Base-by-base conservation (phyloP, 2,797 vertebrate genomes). In the Menidia menidia region DNA sequence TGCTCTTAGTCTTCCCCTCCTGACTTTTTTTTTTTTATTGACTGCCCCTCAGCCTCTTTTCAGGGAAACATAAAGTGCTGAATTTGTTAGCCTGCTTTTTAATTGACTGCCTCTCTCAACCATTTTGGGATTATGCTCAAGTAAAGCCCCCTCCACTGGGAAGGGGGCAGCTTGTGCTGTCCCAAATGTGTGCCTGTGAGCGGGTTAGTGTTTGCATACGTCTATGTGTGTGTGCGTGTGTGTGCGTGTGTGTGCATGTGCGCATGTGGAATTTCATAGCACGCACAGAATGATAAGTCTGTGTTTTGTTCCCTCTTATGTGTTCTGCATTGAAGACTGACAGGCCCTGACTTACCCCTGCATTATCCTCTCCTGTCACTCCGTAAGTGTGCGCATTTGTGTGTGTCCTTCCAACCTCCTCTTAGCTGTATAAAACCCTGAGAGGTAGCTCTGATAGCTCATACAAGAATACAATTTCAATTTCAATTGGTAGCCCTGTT, bases 391-490 rank as follows among this genome's bases (percentile, higher is more conserved):
- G 76, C 54, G 52, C 6, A 39, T 58, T 71, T 69, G 72, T 64
- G 80, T 68, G 62, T 64, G 56, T 62, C 53, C 51, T 68, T 57
- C 53, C 53, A 73, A 73, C 75, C 76, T 83, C 78, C 79, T 86
- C 80, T 87, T 83, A 87, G 81, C 87, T 82, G 73, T 84, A 85
- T 90, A 91, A 89, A 91, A 88, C 86, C 91, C 86, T 86, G 79
- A 93, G 89, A 88, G 87, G 77, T 87, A 83, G 81, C 86, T 82
- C 81, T 88, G 83, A 90, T 87, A 88, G 83, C 82, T 86, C 86
- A 86, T 87, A 86, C 85, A 92, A 91, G 86, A 94, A 91, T 90
- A 91, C 85, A 88, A 89, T 93, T 94, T 94, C 89, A 93, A 90
- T 93, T 92, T 93, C 90, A 93, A 92, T 93, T 91, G 88, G 80